Percentiles rank a stretch among this genome's conserved stretches.
Evolutionary conservation across 2,113 vertebrate species (phyloP).

Genomic region (Poecilia latipinna): DNA sequence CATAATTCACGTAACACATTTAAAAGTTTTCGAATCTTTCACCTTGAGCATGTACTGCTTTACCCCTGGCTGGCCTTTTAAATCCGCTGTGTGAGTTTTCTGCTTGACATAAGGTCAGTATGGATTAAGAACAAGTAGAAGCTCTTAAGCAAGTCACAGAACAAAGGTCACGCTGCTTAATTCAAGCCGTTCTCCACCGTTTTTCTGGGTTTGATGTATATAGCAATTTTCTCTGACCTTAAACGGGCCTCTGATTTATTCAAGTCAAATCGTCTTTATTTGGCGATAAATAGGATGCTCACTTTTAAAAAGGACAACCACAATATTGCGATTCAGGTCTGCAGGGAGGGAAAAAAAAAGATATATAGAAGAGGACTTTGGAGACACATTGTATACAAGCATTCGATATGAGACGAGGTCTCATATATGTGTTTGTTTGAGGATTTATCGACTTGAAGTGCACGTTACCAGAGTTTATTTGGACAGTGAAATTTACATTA

Average conservation of each 20-base stretch:
- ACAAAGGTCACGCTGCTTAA: not conserved
- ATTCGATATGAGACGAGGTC: not conserved
- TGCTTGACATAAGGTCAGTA: not conserved
- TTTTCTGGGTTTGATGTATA: constrained; percentile 9
- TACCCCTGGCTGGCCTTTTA: not conserved
- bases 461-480: constrained; percentile 3
- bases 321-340: constrained; percentile 44
- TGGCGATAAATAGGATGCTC: constrained; percentile 51
- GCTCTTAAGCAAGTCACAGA: not conserved
- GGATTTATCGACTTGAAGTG: constrained; percentile 9
- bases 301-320: constrained; percentile 4
- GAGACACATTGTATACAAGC: not conserved
- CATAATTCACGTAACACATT: not conserved
- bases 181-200: not conserved
- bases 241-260: constrained; percentile 19
- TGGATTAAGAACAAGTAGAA: not conserved
- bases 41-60: not conserved
- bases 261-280: constrained; percentile 6
- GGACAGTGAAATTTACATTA: constrained; percentile 47
- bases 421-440: constrained; percentile 5
- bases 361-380: not conserved
- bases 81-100: not conserved
- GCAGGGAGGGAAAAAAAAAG: constrained; percentile 4
- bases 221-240: constrained; percentile 2
- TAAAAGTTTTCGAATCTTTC: not conserved